Conservation (phyloP, 1,140 invertebrate genomes). For the Pentalonia nigronervosa region DNA sequence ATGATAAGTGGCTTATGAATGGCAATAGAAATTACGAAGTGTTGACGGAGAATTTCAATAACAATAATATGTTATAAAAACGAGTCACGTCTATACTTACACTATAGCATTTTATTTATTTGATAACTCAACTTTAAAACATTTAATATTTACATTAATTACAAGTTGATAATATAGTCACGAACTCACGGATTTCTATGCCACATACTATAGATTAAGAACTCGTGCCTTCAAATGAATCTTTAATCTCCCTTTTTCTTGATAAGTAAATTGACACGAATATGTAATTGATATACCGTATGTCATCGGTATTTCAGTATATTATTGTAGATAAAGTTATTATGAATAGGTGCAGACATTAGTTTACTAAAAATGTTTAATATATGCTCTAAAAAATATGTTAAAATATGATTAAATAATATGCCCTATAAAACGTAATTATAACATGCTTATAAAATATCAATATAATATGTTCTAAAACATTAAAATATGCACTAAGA, state of each 20-base stretch:
- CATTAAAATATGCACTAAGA: too few species aligned
- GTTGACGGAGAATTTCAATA: not conserved
- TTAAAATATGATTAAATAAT: too few species aligned
- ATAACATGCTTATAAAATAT: too few species aligned
- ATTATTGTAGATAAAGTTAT: too few species aligned
- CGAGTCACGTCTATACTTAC: not conserved
- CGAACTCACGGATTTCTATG: not conserved
- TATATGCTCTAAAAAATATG: too few species aligned
- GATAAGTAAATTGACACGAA: not conserved
- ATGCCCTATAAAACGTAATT: too few species aligned
- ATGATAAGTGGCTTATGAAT: not conserved
- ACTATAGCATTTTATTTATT: not conserved
- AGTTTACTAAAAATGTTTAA: too few species aligned
- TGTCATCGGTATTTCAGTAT: too few species aligned
- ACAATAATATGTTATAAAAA: not conserved
- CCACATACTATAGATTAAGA: not conserved
- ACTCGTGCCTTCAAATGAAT: not conserved
- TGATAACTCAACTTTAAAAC: not conserved
- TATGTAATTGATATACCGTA: not conserved
- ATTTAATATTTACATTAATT: not conserved
- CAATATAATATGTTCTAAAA: too few species aligned
- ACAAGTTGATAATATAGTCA: not conserved
- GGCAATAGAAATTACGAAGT: not conserved
- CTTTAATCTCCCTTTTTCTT: not conserved
- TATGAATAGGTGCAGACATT: too few species aligned